Conservation (phyloP, 2,113 vertebrate genomes). For the Corythornis cristatus region DNA sequence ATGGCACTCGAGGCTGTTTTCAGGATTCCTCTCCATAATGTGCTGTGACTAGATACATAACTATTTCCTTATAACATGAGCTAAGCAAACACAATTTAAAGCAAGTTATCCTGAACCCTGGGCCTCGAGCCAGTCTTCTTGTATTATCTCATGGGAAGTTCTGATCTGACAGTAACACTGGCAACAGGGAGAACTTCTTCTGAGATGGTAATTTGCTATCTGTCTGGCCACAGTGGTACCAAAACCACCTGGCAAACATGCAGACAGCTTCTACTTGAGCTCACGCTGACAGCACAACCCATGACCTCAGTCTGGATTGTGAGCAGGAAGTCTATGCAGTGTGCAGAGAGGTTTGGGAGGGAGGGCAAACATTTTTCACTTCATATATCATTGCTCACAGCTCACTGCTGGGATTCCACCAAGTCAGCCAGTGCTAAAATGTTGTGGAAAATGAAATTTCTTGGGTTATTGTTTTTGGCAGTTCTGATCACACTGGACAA, state of each 20-base stretch:
- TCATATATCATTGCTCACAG: conserved; percentile 55
- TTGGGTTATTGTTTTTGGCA: conserved; percentile 53
- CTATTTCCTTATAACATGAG: conserved; percentile 7
- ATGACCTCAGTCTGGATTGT: background rate
- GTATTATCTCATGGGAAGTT: background rate
- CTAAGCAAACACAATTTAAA: background rate
- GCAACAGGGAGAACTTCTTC: background rate
- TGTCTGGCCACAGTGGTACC: background rate
- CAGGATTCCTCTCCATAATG: background rate
- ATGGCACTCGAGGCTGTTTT: background rate
- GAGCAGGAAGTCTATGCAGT: background rate
- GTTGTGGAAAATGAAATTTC: conserved; percentile 62
- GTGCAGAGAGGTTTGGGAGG: conserved; percentile 18
- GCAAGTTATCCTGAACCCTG: background rate
- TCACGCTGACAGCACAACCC: background rate
- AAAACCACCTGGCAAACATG: background rate
- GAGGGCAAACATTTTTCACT: conserved; percentile 46
- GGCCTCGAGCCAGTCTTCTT: background rate
- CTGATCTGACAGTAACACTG: background rate
- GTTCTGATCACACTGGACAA: conserved; percentile 1
- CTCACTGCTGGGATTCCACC: conserved; percentile 55
- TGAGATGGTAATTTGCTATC: background rate
- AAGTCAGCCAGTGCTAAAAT: conserved; percentile 29
- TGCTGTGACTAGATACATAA: background rate
- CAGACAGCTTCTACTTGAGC: background rate